Evolutionary conservation across 2,113 vertebrate genomes (phyloP).

Genomic region (pig (Sus scrofa)): T2T-Sscrofa CM000812.6:168855001-168855500

Average conservation of each 20-base stretch:
- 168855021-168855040: slow-evolving; percentile 57
- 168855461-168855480: slow-evolving; percentile 82
- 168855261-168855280: slow-evolving; percentile 58
- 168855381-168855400: slow-evolving; percentile 66
- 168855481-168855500: slow-evolving; percentile 78
- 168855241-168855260: slow-evolving; percentile 1
- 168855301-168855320: slow-evolving; percentile 61
- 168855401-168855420: slow-evolving; percentile 76
- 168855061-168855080: slow-evolving; percentile 54
- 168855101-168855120: slow-evolving; percentile 69
- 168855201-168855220: slow-evolving; percentile 29
- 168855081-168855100: slow-evolving; percentile 56
- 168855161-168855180: slow-evolving; percentile 49
- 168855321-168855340: slow-evolving; percentile 51
- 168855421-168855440: slow-evolving; percentile 83
- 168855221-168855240: slow-evolving; percentile 40
- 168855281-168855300: slow-evolving; percentile 82
- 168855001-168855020: neutral
- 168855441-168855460: slow-evolving; percentile 79
- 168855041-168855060: neutral
- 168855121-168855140: slow-evolving; percentile 48
- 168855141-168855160: slow-evolving; percentile 67
- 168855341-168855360: slow-evolving; percentile 57
- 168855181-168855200: slow-evolving; percentile 59
- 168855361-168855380: slow-evolving; percentile 76